Evolutionary conservation across 37 sponge, comb jelly and placozoan species (phyloP).

Genomic region (Theonella swinhoei): DNA sequence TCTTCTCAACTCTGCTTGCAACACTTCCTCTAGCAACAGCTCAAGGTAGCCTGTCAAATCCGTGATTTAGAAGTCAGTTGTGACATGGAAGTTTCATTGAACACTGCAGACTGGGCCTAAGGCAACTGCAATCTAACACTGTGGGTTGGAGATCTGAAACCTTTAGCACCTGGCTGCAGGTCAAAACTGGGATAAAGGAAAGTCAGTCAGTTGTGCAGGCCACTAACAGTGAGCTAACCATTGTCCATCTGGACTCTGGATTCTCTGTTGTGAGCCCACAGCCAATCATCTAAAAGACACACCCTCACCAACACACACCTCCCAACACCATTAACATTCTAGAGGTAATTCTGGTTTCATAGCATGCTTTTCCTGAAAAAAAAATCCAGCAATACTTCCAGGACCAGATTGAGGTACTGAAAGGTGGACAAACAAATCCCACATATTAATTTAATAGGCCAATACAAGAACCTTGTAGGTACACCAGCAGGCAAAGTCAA

Average conservation of each 20-base stretch:
- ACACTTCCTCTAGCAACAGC: constrained; percentile 63
- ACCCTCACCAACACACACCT: neutral
- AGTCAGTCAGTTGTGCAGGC: neutral
- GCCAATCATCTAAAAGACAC: constrained; percentile 50
- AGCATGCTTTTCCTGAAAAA: constrained; percentile 91
- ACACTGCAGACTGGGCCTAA: constrained; percentile 73
- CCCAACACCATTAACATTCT: too few relatives aligned
- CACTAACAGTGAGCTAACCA: constrained; percentile 19
- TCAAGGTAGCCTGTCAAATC: constrained; percentile 93
- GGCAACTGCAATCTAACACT: constrained; percentile 40
- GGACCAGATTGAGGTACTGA: constrained; percentile 86
- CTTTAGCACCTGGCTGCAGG: constrained; percentile 77
- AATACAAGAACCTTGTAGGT: constrained; percentile 84
- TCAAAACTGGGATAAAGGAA: constrained; percentile 36
- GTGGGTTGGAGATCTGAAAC: constrained; percentile 89
- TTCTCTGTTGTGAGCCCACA: constrained; percentile 88
- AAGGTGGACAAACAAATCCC: too few relatives aligned
- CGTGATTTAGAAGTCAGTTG: constrained; percentile 71
- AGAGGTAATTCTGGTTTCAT: constrained; percentile 55
- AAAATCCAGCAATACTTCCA: constrained; percentile 86
- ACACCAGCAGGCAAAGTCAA: constrained; percentile 95
- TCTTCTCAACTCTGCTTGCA: neutral
- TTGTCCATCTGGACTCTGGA: constrained; percentile 77
- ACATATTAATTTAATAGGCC: too few relatives aligned
- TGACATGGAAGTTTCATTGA: constrained; percentile 69